Evolutionary conservation across 2,113 vertebrate genomes (phyloP).

Genomic region (Desmodus rotundus): DNA sequence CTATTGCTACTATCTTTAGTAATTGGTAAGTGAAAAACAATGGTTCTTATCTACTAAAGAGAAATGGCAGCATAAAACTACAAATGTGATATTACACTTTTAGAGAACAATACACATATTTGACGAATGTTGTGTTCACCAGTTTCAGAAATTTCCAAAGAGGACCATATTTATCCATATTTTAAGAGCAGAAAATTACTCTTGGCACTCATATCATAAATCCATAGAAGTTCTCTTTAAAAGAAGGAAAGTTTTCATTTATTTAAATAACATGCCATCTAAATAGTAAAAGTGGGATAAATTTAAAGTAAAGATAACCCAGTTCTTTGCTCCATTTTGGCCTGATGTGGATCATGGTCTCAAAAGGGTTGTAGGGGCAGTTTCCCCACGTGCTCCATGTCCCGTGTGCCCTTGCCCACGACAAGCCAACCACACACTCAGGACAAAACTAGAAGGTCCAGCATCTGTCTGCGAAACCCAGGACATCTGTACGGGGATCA

Average conservation of each 20-base stretch:
- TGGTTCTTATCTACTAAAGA: background rate
- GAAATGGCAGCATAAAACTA: background rate
- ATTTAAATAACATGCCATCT: background rate
- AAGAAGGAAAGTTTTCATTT: background rate
- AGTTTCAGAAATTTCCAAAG: background rate
- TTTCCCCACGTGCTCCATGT: background rate
- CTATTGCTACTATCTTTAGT: background rate
- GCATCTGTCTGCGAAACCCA: background rate
- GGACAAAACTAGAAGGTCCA: background rate
- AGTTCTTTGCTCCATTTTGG: background rate
- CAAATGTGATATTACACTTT: background rate
- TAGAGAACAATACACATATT: background rate
- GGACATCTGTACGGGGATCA: too few relatives aligned
- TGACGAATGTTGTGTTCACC: background rate
- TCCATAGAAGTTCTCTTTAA: background rate
- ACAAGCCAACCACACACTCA: background rate
- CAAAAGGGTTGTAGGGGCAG: background rate
- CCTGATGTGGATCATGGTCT: background rate
- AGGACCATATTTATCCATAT: background rate
- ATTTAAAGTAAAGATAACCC: background rate
- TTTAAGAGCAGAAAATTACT: background rate
- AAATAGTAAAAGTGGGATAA: background rate
- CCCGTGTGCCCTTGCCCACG: background rate
- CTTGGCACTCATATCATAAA: background rate
- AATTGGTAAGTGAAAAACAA: background rate